A percentile compares a stretch with the other conserved stretches of the same genome.
phyloP scores from a whole-genome alignment of 2,113 vertebrate species.

The Tragelaphus scriptus region DNA sequence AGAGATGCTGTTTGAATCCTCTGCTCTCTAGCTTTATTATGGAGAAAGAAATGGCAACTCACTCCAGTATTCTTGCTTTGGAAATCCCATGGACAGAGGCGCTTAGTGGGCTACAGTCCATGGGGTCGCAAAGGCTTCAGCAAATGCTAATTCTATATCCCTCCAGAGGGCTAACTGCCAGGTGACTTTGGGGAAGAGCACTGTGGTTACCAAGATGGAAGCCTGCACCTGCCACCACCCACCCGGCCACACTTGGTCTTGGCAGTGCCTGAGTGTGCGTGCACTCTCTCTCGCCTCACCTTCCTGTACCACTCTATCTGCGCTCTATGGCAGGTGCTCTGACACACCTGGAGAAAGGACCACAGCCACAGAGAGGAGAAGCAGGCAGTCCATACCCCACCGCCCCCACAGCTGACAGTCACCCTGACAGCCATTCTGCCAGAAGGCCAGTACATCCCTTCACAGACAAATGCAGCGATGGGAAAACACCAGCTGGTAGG shows the following conservation, averaged over 20 bases:
- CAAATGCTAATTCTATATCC: neutral
- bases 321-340: neutral
- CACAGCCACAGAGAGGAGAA: neutral
- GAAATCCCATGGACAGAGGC: neutral
- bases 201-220: neutral
- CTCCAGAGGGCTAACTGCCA: neutral
- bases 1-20: neutral
- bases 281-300: neutral
- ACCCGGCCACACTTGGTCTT: neutral
- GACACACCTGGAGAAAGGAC: neutral
- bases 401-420: neutral
- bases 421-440: neutral
- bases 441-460: neutral
- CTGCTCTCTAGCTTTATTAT: neutral
- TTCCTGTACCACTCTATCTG: neutral
- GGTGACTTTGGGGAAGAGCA: neutral
- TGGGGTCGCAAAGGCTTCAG: neutral
- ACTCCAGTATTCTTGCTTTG: neutral
- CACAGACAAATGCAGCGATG: neutral
- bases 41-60: neutral
- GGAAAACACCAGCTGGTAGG: neutral
- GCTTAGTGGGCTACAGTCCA: neutral
- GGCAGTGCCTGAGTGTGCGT: neutral
- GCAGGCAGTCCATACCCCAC: neutral
- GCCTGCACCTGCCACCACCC: neutral